A percentile compares a stretch with the other conserved stretches of the same genome.
Conservation (phyloP, 2,797 vertebrate genomes). For the Enteromius paludinosus region DNA sequence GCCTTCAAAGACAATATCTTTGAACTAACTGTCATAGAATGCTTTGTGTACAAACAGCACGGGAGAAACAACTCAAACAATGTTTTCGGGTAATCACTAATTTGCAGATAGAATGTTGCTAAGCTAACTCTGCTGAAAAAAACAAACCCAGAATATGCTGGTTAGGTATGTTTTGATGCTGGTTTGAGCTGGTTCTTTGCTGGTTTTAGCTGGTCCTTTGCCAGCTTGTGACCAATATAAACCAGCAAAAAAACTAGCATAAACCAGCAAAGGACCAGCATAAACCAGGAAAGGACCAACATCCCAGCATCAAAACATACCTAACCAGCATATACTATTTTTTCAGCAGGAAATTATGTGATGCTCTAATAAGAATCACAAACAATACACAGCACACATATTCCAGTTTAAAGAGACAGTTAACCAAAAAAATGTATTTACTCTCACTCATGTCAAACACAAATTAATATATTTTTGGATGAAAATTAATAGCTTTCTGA, state of each 20-base stretch:
- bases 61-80: neutral
- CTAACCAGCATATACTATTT: too few species aligned
- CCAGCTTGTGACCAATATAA: too few species aligned
- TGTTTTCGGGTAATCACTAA: too few species aligned
- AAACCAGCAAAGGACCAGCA: too few species aligned
- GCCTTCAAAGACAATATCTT: neutral
- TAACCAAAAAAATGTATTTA: neutral
- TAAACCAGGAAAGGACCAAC: too few species aligned
- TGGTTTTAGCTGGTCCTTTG: too few species aligned
- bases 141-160: too few species aligned
- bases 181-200: too few species aligned
- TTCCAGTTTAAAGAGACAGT: neutral
- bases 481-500: neutral
- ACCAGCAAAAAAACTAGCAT: too few species aligned
- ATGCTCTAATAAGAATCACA: neutral
- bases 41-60: neutral
- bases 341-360: too few species aligned
- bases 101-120: constrained; percentile 2
- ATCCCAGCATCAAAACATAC: too few species aligned
- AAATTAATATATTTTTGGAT: neutral
- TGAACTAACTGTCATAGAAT: neutral
- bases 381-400: neutral
- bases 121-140: neutral
- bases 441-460: neutral
- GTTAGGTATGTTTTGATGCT: too few species aligned